Evolutionary conservation across 2,113 vertebrate genomes (phyloP).

Genomic region (Zonotrichia leucophrys): DNA sequence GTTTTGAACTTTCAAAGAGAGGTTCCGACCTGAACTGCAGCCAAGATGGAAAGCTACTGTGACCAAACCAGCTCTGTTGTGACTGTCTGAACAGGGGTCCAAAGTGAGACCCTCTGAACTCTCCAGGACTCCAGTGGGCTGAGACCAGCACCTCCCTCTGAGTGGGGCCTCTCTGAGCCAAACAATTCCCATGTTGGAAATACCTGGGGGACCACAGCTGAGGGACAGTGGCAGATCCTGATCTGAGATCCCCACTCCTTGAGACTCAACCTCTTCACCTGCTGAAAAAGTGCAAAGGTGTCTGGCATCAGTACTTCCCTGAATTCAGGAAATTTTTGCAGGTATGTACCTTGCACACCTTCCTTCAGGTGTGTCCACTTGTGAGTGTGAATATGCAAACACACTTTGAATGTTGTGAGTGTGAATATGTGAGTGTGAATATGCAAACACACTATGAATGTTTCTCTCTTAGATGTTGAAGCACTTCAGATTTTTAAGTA

Average conservation of each 20-base stretch:
- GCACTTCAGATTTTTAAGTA: not conserved
- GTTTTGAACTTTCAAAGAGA: not conserved
- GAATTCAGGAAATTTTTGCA: not conserved
- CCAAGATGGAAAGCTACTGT: not conserved
- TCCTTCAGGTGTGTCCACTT: not conserved
- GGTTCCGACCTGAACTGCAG: accelerated
- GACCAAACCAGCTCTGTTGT: not conserved
- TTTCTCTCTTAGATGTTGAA: not conserved
- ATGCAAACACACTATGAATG: not conserved
- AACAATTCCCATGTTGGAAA: too few species aligned
- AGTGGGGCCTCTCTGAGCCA: not conserved
- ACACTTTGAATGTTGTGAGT: too few species aligned
- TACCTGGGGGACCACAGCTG: not conserved
- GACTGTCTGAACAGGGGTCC: not conserved
- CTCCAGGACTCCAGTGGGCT: accelerated
- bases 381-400: not conserved
- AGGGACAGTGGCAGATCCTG: not conserved
- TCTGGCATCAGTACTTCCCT: not conserved
- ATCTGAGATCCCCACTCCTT: not conserved
- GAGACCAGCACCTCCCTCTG: not conserved
- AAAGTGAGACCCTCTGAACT: not conserved
- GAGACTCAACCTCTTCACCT: not conserved
- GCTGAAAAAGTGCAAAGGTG: not conserved
- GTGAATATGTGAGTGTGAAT: not conserved
- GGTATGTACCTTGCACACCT: not conserved